phyloP scores from a whole-genome alignment of 2,113 vertebrate genomes.

The Carassius carassius region DNA sequence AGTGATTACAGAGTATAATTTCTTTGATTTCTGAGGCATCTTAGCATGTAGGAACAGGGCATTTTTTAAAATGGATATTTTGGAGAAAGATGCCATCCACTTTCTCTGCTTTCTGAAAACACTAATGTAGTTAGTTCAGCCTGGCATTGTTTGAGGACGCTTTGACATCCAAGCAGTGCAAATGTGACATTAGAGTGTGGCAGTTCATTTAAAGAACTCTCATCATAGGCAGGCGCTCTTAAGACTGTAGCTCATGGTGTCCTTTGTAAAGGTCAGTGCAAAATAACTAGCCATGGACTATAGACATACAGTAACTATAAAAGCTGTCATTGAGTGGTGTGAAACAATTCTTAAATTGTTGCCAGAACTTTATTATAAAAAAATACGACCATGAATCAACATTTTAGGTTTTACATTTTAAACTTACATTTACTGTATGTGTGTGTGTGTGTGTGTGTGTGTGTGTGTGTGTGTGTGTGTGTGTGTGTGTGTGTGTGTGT shows the following conservation, averaged over 20 bases:
- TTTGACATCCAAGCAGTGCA: constrained; percentile 54
- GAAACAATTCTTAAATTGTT: no score
- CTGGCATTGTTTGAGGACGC: constrained; percentile 62
- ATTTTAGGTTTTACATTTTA: no score
- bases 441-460: no score
- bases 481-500: no score
- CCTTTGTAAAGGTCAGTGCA: constrained; percentile 27
- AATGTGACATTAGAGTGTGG: constrained; percentile 31
- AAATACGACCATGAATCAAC: no score
- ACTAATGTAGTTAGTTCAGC: constrained; percentile 67
- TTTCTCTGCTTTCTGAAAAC: constrained; percentile 65
- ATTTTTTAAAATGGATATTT: constrained; percentile 26
- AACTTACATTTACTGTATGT: no score
- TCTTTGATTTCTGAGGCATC: constrained; percentile 14
- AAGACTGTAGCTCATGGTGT: background rate
- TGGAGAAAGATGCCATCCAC: constrained; percentile 35
- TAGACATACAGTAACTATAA: background rate
- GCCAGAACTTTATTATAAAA: no score
- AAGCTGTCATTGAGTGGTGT: background rate
- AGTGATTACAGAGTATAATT: constrained; percentile 32
- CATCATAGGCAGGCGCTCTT: background rate
- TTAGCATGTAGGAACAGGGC: background rate
- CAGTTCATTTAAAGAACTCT: constrained; percentile 30
- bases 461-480: no score
- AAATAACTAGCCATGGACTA: background rate